These are phyloP conservation scores for Heterochromis multidens DNA, from an alignment of 2,113 vertebrate species.

Conservation along the genomic window DNA sequence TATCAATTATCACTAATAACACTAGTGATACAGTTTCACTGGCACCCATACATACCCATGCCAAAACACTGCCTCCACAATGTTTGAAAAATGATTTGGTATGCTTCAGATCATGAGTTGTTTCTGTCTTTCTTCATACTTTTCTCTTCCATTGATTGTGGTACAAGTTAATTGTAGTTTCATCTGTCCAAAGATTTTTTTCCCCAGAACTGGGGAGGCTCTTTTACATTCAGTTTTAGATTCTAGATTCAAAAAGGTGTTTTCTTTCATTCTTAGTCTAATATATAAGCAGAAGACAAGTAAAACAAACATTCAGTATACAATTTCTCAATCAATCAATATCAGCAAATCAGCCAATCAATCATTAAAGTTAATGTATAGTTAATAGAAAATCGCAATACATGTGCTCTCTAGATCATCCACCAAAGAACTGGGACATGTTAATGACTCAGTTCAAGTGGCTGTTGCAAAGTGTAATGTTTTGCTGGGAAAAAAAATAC, in stretches of 20 bases:
- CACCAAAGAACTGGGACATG: background rate
- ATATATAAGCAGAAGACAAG: background rate
- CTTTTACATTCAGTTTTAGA: background rate
- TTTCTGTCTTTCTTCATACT: background rate
- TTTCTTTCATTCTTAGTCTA: accelerated
- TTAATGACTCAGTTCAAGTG: background rate
- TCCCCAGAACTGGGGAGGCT: background rate
- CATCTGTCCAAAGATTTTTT: background rate
- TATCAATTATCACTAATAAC: background rate
- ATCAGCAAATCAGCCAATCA: background rate
- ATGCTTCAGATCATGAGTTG: background rate
- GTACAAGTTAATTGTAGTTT: background rate
- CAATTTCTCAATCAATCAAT: background rate
- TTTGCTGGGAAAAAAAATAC: background rate
- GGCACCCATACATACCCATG: background rate
- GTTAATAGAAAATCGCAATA: background rate
- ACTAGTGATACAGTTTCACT: background rate
- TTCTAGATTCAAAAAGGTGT: background rate
- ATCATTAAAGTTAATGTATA: background rate
- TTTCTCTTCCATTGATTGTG: background rate
- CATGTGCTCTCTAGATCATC: background rate
- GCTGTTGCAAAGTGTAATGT: background rate
- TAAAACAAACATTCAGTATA: background rate
- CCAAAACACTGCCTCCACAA: background rate
- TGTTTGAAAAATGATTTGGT: background rate